phyloP scores from a whole-genome alignment of 37 sponge, comb jelly and placozoan species.

The Crambe crambe region DNA sequence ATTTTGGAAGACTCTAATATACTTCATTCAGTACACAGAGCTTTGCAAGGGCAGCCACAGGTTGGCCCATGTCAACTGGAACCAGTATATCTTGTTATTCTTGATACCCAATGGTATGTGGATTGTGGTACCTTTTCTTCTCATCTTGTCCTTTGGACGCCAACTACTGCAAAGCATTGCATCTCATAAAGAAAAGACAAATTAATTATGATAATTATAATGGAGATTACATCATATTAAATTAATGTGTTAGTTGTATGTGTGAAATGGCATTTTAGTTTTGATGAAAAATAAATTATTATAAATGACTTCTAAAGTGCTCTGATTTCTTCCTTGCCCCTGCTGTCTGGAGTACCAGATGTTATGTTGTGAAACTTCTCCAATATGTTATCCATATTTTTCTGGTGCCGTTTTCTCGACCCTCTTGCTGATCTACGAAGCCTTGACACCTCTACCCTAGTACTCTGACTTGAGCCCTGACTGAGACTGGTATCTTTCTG shows the following conservation, averaged over 20 bases:
- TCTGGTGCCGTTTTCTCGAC: not conserved
- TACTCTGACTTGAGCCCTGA: not conserved
- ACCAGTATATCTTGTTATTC: conserved; percentile 33
- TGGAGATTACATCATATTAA: no score
- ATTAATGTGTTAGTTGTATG: no score
- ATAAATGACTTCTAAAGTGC: not conserved
- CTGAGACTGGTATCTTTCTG: not conserved
- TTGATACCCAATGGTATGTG: conserved; percentile 72
- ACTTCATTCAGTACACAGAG: conserved; percentile 67
- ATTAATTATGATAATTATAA: no score
- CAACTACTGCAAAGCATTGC: not conserved
- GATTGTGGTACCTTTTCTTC: conserved; percentile 51
- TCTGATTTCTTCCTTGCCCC: not conserved
- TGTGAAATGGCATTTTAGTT: no score
- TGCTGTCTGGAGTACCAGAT: not conserved
- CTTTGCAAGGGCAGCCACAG: conserved; percentile 43
- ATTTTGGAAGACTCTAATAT: conserved; percentile 83
- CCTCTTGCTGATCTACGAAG: not conserved
- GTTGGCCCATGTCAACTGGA: conserved; percentile 39
- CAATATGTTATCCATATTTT: not conserved
- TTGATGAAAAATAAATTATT: no score
- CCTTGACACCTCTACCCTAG: no score
- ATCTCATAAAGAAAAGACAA: not conserved
- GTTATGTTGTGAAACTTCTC: conserved; percentile 3
- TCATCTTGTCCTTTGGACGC: conserved; percentile 15